A percentile compares a stretch with the other conserved stretches of the same genome.
phyloP scores from a whole-genome alignment of 2,797 vertebrate species.

The Rhabdophis nuchalis region DNA sequence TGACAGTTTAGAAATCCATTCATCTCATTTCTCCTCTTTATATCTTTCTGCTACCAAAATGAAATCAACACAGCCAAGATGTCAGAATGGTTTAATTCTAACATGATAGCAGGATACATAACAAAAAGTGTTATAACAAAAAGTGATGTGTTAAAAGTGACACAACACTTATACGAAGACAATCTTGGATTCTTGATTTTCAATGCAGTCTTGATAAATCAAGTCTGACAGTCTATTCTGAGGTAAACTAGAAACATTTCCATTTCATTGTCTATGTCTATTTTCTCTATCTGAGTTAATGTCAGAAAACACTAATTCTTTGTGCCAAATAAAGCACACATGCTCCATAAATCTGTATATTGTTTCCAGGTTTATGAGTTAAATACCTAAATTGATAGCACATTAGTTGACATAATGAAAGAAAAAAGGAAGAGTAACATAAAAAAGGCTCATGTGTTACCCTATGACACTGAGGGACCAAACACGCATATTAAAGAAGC shows the following conservation, averaged over 20 bases:
- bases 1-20: constrained; percentile 5
- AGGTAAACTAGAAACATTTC: background rate
- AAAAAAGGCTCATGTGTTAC: background rate
- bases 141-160: constrained; percentile 6
- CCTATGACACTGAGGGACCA: background rate
- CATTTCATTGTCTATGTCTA: background rate
- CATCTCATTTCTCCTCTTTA: constrained; percentile 9
- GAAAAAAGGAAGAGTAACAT: background rate
- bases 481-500: background rate
- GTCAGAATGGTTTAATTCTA: constrained; percentile 11
- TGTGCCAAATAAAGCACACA: background rate
- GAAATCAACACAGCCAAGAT: constrained; percentile 8
- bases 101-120: background rate
- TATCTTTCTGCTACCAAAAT: constrained; percentile 23
- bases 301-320: background rate
- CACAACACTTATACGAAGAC: background rate
- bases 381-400: background rate
- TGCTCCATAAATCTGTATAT: background rate
- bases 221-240: constrained; percentile 7
- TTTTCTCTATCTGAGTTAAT: background rate
- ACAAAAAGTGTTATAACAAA: constrained; percentile 39
- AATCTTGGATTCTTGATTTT: constrained; percentile 28
- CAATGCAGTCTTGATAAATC: constrained; percentile 12
- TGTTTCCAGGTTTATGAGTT: background rate
- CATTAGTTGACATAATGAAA: background rate